These are phyloP conservation scores for Pitangus sulphuratus DNA, from an alignment of 2,797 vertebrate genomes.

Conservation along the genomic window DNA sequence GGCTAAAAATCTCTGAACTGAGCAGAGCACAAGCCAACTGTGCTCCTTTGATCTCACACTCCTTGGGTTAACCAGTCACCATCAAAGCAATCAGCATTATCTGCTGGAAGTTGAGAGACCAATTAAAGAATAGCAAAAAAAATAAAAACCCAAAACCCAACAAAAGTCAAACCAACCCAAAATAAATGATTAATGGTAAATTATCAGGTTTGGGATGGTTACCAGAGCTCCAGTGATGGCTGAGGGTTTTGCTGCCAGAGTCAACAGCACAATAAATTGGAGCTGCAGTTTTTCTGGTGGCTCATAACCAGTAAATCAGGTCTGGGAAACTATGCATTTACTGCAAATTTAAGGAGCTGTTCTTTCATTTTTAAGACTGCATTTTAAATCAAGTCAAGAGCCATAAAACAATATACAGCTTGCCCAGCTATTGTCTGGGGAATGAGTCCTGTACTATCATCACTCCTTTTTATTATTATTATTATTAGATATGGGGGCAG, in stretches of 20 bases:
- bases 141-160: no score
- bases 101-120: background rate
- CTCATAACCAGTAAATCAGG: slow-evolving; percentile 73
- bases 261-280: slow-evolving; percentile 49
- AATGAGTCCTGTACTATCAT: background rate
- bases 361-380: slow-evolving; percentile 68
- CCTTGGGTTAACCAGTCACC: background rate
- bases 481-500: background rate
- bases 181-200: background rate
- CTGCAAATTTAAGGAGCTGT: slow-evolving; percentile 72
- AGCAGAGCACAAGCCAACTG: background rate
- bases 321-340: slow-evolving; percentile 60
- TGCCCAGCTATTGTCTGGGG: slow-evolving; percentile 23
- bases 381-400: slow-evolving; percentile 73
- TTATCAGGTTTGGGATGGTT: background rate
- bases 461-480: background rate
- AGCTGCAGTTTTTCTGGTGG: slow-evolving; percentile 19
- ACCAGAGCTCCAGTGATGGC: background rate
- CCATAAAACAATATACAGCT: slow-evolving; percentile 60
- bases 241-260: background rate
- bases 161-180: background rate
- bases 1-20: background rate
- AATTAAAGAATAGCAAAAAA: background rate
- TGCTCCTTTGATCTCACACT: background rate
- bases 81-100: background rate